Percentiles rank a stretch among this genome's conserved stretches.
phyloP scores from a whole-genome alignment of 2,113 vertebrate genomes.

The Seriola rivoliana region DNA sequence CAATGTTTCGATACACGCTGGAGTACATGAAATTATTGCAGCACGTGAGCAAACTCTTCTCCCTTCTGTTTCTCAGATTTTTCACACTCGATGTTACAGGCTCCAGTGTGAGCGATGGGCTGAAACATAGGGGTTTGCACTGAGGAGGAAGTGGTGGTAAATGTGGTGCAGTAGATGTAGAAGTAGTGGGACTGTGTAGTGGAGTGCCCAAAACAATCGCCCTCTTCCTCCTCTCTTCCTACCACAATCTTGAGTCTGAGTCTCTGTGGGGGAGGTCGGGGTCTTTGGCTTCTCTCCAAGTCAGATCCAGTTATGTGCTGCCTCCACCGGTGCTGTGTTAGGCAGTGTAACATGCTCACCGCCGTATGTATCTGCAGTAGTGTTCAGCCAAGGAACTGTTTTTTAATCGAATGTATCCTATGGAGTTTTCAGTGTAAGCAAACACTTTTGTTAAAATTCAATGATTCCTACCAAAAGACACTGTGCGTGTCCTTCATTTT shows the following conservation, averaged over 20 bases:
- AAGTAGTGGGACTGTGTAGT: background rate
- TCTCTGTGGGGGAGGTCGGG: background rate
- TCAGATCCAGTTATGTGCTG: background rate
- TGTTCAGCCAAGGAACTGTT: background rate
- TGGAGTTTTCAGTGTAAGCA: background rate
- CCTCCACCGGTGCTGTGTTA: background rate
- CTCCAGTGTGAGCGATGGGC: background rate
- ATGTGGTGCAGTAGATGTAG: background rate
- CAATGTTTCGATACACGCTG: background rate
- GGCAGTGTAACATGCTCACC: constrained; percentile 1
- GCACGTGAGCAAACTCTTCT: background rate
- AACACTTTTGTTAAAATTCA: background rate
- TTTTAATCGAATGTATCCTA: background rate
- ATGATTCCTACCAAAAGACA: background rate
- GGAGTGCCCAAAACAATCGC: background rate
- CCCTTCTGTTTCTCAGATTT: background rate
- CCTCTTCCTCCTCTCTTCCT: background rate
- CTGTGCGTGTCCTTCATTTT: background rate
- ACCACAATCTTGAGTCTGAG: constrained; percentile 2
- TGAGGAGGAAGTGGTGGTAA: background rate
- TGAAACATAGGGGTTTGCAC: background rate
- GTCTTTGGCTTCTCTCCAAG: constrained; percentile 15
- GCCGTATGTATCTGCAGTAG: background rate
- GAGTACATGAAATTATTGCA: background rate
- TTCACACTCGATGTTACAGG: background rate